Base-by-base conservation (phyloP, 2,113 vertebrate species). In the Barnardius zonarius region DNA sequence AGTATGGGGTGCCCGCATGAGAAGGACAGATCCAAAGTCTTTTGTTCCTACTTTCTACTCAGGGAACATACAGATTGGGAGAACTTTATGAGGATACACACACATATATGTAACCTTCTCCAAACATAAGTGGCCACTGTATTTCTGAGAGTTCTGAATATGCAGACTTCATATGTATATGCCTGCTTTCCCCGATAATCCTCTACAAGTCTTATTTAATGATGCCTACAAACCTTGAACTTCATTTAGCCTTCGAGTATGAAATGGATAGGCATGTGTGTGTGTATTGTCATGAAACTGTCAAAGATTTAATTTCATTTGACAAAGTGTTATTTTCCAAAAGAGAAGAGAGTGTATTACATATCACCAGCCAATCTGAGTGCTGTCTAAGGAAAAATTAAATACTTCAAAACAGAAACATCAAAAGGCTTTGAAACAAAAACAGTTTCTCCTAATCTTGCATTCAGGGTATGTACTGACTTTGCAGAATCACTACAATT, bases 341-440 rank as follows among this genome's bases (percentile, higher is more conserved):
- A 94, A 86, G 54, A 66, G 8, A 93, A 79, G 37, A 88, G 28
- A 46, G 20, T 41, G 15, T 35, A 55, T 23, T 87, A 64, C 35
- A 22, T 74, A 52, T 57, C 55, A 51, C 39, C 0, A 0, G 11
- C 22, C 68, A n/a, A 14, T 66, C 55, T 78, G 52, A 7, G 52
- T 77, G n/a, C 16, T 80, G 43, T 63, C 39, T 91, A 31, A 67
- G n/a, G 74, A 48, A 93, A 95, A 97, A 94, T 61, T 0, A 80
- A 94, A 78, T 88, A 44, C 22, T 88, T 92, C 44, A 85, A 95
- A 91, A 72, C 28, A 89, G 89, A 88, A 91, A 87, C 23, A 88
- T 72, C 73, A 89, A 86, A 95, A 79, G 64, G 48, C n/a, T 93
- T 90, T 59, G 76, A 93, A 97, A 92, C 44, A 86, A 87, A 92